Base-by-base conservation (phyloP, 1,140 invertebrate genomes). In the Pogonus chalceus region DNA sequence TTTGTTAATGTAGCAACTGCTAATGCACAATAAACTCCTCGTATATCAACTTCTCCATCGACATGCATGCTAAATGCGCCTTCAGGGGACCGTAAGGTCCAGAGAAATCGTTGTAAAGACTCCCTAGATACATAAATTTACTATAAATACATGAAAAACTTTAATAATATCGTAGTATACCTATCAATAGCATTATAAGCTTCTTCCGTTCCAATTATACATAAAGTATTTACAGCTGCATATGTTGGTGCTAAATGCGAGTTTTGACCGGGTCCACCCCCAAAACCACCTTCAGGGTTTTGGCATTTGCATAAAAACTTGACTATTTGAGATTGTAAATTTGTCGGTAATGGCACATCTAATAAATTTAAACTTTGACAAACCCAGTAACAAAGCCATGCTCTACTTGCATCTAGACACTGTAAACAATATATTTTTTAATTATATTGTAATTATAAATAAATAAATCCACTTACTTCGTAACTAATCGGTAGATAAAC, bases 301-400 rank as follows among this genome's bases (percentile, higher is more conserved):
- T 94, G 90, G 69, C 92, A 96, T 62, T 81, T 81, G 39, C 63
- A 61, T 35, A 92, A 67, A 69, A 92, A 91, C 20, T 79, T 63
- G 20, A 82, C 80, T 57, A 89, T 78, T 64, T 80, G 68, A 46
- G 78, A 77, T 56, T 83, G 76, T n/a, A 79, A 49, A 51, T 53
- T 58, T 82, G 74, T 37, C 79, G 72, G 76, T 46, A 94, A 75
- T 62, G 79, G 76, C 54, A 83, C 81, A 59, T 85, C 84, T 21
- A 98, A 71, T 37, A 96, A 68, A 66, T 87, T 82, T n/a, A 97
- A 72, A 4, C 89, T 83, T 75, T 97, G 92, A 20, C 95, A 68
- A 58, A 92, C 92, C 95, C 95, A 98, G 67, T 96, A 98, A 65
- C 92, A 87, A 22, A 96, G 70, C 95, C 95, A 98, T 2, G 94